A percentile compares a stretch with the other conserved stretches of the same genome.
Evolutionary conservation across 2,797 vertebrate species (phyloP).

Genomic region (Helostoma temminkii): DNA sequence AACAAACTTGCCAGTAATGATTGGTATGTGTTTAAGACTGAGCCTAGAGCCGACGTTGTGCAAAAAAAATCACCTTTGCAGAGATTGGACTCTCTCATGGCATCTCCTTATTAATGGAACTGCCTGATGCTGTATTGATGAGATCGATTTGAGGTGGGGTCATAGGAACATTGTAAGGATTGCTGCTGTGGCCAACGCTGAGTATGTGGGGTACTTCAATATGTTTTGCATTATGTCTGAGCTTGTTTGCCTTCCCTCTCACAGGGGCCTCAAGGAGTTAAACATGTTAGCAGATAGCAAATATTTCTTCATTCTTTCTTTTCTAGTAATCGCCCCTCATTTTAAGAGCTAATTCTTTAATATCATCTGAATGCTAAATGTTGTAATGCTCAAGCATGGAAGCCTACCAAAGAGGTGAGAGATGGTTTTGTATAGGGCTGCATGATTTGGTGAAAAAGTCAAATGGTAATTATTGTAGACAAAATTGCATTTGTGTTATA

Average conservation of each 20-base stretch:
- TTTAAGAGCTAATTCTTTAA: slow-evolving; percentile 29
- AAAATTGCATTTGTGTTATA: too few species aligned
- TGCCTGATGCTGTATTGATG: slow-evolving; percentile 46
- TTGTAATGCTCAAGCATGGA: slow-evolving; percentile 4
- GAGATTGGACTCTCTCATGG: slow-evolving; percentile 43
- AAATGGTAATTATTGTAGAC: too few species aligned
- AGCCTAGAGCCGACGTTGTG: slow-evolving; percentile 57
- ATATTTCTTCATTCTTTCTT: slow-evolving; percentile 31
- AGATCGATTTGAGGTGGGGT: slow-evolving; percentile 40
- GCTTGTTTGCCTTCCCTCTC: slow-evolving; percentile 66
- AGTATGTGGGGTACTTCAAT: slow-evolving; percentile 45
- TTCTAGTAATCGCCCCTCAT: too few species aligned
- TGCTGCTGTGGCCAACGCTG: slow-evolving; percentile 45
- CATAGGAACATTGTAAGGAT: slow-evolving; percentile 37
- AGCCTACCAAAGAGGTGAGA: neutral
- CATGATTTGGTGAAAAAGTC: too few species aligned
- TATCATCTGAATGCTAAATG: slow-evolving; percentile 2
- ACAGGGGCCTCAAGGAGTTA: slow-evolving; percentile 50
- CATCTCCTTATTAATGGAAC: slow-evolving; percentile 43
- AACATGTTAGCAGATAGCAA: slow-evolving; percentile 40
- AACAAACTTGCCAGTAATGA: slow-evolving; percentile 83
- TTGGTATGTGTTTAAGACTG: slow-evolving; percentile 76
- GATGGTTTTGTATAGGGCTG: slow-evolving; percentile 5
- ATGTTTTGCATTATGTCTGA: slow-evolving; percentile 66
- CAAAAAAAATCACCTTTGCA: slow-evolving; percentile 44